A percentile compares a stretch with the other conserved stretches of the same genome.
Evolutionary conservation across 1,140 invertebrate species (phyloP).

Genomic region (Antheraea pernyi): DNA sequence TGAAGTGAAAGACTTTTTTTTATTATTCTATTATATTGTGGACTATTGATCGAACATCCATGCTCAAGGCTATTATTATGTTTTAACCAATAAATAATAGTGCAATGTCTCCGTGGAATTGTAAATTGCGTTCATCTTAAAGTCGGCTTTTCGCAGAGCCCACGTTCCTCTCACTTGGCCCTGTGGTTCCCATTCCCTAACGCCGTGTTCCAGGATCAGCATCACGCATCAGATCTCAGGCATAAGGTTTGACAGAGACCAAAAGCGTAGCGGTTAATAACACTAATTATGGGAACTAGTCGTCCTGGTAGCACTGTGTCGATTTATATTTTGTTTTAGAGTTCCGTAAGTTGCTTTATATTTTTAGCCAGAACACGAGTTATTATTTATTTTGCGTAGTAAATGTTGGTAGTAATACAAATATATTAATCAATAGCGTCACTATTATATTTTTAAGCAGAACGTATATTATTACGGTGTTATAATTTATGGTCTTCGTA

Average conservation of each 20-base stretch:
- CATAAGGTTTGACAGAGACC: slow-evolving; percentile 66
- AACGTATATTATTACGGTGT: too few species aligned
- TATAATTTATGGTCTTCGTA: too few species aligned
- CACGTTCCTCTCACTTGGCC: slow-evolving; percentile 74
- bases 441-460: too few species aligned
- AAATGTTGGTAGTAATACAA: too few species aligned
- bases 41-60: too few species aligned
- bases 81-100: too few species aligned
- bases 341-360: slow-evolving; percentile 18
- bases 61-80: too few species aligned
- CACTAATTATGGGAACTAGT: slow-evolving; percentile 36
- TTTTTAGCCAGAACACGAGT: background rate
- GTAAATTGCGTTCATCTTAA: slow-evolving; percentile 1
- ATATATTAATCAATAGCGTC: too few species aligned
- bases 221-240: slow-evolving; percentile 66
- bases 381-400: too few species aligned
- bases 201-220: slow-evolving; percentile 76
- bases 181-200: slow-evolving; percentile 80
- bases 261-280: slow-evolving; percentile 28
- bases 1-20: too few species aligned
- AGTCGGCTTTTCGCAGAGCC: slow-evolving; percentile 65
- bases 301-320: slow-evolving; percentile 36
- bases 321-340: slow-evolving; percentile 2
- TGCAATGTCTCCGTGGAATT: too few species aligned
- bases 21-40: too few species aligned